phyloP scores from a whole-genome alignment of 2,888 invertebrate genomes.

The Agriopis marginaria region DNA sequence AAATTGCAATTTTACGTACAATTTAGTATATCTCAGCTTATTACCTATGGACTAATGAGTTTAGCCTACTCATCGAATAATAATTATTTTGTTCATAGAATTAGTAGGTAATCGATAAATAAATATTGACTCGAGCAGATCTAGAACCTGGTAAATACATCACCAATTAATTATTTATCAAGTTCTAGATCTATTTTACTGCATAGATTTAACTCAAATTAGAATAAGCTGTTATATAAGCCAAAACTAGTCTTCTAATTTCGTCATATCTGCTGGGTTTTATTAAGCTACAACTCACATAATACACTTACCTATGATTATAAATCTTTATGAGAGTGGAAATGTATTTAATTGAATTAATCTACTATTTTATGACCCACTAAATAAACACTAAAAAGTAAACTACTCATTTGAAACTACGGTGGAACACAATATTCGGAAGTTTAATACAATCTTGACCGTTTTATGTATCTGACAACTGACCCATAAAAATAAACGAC shows the following conservation, averaged over 20 bases:
- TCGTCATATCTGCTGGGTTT: conserved; percentile 8
- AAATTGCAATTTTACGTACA: too few species aligned
- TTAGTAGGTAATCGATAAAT: too few species aligned
- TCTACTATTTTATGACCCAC: conserved; percentile 22
- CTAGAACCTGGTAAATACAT: neutral
- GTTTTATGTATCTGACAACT: conserved; percentile 29
- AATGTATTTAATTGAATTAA: conserved; percentile 35
- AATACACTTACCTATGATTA: conserved; percentile 15
- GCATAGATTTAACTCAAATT: neutral
- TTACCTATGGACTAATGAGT: too few species aligned
- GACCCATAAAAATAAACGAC: conserved; percentile 34
- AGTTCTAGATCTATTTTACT: neutral
- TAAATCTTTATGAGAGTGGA: conserved; percentile 28
- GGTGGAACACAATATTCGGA: conserved; percentile 16
- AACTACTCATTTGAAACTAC: conserved; percentile 9
- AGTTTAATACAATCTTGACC: conserved; percentile 23
- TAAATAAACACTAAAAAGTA: conserved; percentile 23
- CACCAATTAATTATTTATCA: too few species aligned
- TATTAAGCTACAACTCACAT: conserved; percentile 15
- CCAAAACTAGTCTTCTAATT: conserved; percentile 3
- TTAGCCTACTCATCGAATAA: too few species aligned
- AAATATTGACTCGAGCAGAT: neutral
- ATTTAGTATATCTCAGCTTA: too few species aligned
- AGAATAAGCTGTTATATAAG: neutral
- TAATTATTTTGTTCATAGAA: too few species aligned